Base-by-base conservation (phyloP, 2,113 vertebrate genomes). In the Synchiropus splendidus region DNA sequence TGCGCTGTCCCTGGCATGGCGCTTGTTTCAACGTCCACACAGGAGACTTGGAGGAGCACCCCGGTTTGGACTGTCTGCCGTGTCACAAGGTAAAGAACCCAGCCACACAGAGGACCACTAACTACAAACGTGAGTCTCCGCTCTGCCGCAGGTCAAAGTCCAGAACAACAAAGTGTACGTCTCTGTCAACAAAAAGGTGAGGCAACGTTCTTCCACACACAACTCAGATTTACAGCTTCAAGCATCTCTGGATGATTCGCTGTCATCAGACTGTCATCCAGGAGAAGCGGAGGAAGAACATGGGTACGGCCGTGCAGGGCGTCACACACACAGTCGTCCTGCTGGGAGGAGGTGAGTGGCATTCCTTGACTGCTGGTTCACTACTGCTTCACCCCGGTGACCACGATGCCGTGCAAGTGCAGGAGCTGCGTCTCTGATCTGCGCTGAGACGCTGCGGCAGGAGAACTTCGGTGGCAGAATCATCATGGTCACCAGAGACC, bases 1-100 rank as follows among this genome's bases (percentile, higher is more conserved):
- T 92, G 36, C 87, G 90, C 18, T 92, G 90, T 36, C 87, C 88
- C 1, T 90, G 87, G 87, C 90, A 92, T 0, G 88, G 89, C 0
- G 76, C 89, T 42, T 92, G 89, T 56, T 91, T 91, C 18, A 83
- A 86, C 45, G 54, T 80, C 50, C 71, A 65, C 8, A 90, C 85
- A 0, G 90, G 89, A 1, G 90, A 92, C 53, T 77, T 92, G 0
- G 90, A 92, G 72, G 90, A 92, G 12, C 89, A 70, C 35, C 89
- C 90, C 0, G 65, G 84, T 1, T 79, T 90, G 42, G 88, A 92
- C 55, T 78, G 85, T 9, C 45, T 92, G 39, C 73, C 83, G 10
- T 72, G 82, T 50, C 73, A 83, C 54, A 82, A 82, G 76, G 84
- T 81, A 69, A 12, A 37, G 5, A 9, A 27, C 21, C 21, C 8